Evolutionary conservation across 2,113 vertebrate species (phyloP).

Genomic region (Gasterosteus nipponicus): DNA sequence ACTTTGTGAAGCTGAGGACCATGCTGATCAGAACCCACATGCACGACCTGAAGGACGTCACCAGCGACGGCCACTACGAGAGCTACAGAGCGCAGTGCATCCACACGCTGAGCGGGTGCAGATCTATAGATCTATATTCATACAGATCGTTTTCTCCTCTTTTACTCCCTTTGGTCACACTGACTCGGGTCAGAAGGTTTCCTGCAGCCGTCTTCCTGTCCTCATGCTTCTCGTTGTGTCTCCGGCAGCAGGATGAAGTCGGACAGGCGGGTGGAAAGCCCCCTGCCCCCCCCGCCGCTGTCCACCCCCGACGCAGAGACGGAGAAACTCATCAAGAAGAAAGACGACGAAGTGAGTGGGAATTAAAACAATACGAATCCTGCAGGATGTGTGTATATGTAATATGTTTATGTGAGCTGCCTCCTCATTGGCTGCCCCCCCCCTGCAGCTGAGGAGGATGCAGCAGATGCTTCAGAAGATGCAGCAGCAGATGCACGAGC

Average conservation of each 20-base stretch:
- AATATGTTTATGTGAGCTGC: slow-evolving; percentile 21
- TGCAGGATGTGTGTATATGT: slow-evolving; percentile 5
- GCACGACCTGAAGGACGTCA: slow-evolving; percentile 81
- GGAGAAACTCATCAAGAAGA: slow-evolving; percentile 94
- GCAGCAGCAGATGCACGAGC: slow-evolving; percentile 82
- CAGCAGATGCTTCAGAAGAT: slow-evolving; percentile 84
- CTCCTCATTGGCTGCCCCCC: slow-evolving; percentile 1
- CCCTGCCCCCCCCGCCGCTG: slow-evolving; percentile 88
- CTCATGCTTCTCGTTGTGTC: neutral
- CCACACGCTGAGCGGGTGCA: slow-evolving; percentile 75
- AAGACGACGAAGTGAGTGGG: slow-evolving; percentile 89
- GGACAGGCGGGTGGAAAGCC: slow-evolving; percentile 90
- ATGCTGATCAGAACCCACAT: slow-evolving; percentile 79
- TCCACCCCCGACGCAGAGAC: slow-evolving; percentile 89
- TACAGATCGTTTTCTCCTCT: too few relatives aligned
- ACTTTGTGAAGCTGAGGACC: slow-evolving; percentile 79
- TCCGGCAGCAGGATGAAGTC: slow-evolving; percentile 88
- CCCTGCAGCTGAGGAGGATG: slow-evolving; percentile 76
- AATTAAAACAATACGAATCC: slow-evolving; percentile 1
- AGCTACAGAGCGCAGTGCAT: slow-evolving; percentile 79
- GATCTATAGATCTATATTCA: too few relatives aligned
- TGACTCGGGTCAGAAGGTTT: too few relatives aligned
- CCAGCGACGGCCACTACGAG: slow-evolving; percentile 77
- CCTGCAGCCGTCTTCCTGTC: fast-evolving
- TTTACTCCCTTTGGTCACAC: too few relatives aligned